Evolutionary conservation across 1,140 invertebrate genomes (phyloP).

Genomic region (Atta colombica): DNA sequence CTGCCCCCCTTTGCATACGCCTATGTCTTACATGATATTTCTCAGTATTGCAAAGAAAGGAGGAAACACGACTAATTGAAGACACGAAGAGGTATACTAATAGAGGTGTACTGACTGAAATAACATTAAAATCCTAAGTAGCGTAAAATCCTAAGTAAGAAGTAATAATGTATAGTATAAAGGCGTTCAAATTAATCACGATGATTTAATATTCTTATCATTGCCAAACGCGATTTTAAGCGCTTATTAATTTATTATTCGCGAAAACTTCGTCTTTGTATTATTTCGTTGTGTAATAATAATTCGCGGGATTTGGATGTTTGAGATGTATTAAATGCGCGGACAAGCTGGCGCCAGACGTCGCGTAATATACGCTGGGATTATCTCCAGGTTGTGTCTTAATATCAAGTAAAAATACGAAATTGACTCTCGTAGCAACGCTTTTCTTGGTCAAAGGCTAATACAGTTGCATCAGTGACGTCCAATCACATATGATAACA

Average conservation of each 20-base stretch:
- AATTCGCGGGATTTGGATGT: not conserved
- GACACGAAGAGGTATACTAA: not conserved
- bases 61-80: not conserved
- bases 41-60: not conserved
- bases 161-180: not conserved
- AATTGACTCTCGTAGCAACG: not conserved
- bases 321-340: conserved; percentile 14
- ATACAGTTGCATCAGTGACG: conserved; percentile 11
- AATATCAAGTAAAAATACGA: conserved; percentile 21
- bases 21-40: not conserved
- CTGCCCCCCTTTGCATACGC: no score
- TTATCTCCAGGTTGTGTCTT: conserved; percentile 13
- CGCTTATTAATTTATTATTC: not conserved
- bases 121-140: conserved; percentile 27
- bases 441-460: conserved; percentile 5
- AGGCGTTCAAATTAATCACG: conserved; percentile 36
- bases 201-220: conserved; percentile 38
- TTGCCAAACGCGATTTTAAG: not conserved
- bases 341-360: conserved; percentile 31
- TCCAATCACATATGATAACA: conserved; percentile 30
- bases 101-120: not conserved
- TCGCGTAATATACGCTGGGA: not conserved
- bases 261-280: not conserved
- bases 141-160: conserved; percentile 14
- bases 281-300: conserved; percentile 1